Evolutionary conservation across 2,797 vertebrate genomes (phyloP).

Genomic region (Typhlichthys eigenmanni): DNA sequence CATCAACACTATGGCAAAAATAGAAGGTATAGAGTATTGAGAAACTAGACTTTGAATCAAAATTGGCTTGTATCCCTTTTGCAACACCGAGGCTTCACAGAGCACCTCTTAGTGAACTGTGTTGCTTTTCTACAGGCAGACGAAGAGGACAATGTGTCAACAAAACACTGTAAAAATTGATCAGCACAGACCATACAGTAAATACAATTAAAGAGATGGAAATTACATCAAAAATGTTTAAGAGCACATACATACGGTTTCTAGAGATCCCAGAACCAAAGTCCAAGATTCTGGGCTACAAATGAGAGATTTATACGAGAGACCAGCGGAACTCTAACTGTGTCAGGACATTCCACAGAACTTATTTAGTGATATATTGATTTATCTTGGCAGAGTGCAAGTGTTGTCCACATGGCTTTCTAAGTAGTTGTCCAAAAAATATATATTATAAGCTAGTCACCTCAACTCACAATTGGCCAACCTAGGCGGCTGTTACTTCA

Average conservation of each 20-base stretch:
- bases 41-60: slow-evolving; percentile 66
- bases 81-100: slow-evolving; percentile 61
- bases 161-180: slow-evolving; percentile 59
- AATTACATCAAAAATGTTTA: slow-evolving; percentile 57
- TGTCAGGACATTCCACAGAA: slow-evolving; percentile 24
- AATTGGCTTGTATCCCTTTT: slow-evolving; percentile 69
- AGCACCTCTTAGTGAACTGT: slow-evolving; percentile 43
- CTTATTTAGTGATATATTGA: slow-evolving; percentile 64
- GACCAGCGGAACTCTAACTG: slow-evolving; percentile 41
- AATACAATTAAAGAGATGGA: slow-evolving; percentile 70
- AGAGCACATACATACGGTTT: slow-evolving; percentile 40
- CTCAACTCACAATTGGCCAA: slow-evolving; percentile 25
- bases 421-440: slow-evolving; percentile 51
- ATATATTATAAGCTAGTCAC: slow-evolving; percentile 49
- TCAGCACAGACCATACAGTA: slow-evolving; percentile 63
- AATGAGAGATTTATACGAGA: slow-evolving; percentile 36
- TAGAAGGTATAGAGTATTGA: slow-evolving; percentile 65
- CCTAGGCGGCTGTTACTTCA: slow-evolving; percentile 37
- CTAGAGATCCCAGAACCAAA: slow-evolving; percentile 57
- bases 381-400: slow-evolving; percentile 74
- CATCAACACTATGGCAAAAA: slow-evolving; percentile 61
- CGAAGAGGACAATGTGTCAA: slow-evolving; percentile 69
- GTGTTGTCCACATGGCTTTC: slow-evolving; percentile 71
- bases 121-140: slow-evolving; percentile 70
- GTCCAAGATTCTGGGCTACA: slow-evolving; percentile 24